Evolutionary conservation across 2,888 invertebrate species (phyloP), one percentile per base, ranked within the genome.

Genomic region (Piscicola geometra): DNA sequence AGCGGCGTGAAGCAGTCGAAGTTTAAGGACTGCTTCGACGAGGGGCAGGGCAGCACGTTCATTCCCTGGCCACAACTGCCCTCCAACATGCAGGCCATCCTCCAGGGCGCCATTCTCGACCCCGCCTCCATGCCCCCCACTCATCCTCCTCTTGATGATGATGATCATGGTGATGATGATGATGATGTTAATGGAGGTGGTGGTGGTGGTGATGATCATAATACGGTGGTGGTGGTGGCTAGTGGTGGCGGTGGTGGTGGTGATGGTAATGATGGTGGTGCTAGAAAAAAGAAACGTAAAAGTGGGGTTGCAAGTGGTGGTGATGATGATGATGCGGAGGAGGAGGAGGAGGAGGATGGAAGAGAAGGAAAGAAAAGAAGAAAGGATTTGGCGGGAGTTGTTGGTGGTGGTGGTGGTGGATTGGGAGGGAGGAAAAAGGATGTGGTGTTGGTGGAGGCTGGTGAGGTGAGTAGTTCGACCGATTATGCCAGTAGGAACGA

Each of bases 11-110:
- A 98, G 5, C 93, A 95, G 86, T 93, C 94, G 82, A 78, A 81
- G 36, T 93, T 93, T 90, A 94, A 95, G 86, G 94, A 96, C 85
- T 93, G 92, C 86, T 99, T 98, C 97, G 96, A 98, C 86, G 91
- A 92, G 0, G 96, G 96, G 79, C 87, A 91, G 35, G 99, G 99
- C 50, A 94, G 93, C 9, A 93, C 94, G 36, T 95, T 95, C 85
- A 91, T 99, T 80, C 97, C 98, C 0, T 95, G 92, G 91, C 87
- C 86, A 66, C 92, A 92, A 84, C 85, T 97, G 77, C 84, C 84
- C 2, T 73, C 36, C 25, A 82, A 83, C 77, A 75, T 83, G 35
- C 78, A 79, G 21, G 72, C 77, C 15, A 78, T 83, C 35, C 77
- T 81, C 15, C 82, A 82, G 28, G 84, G 85, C 9, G 84, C 82